Conservation (phyloP, 2,797 vertebrate genomes). For the Naso thynnoides region DNA sequence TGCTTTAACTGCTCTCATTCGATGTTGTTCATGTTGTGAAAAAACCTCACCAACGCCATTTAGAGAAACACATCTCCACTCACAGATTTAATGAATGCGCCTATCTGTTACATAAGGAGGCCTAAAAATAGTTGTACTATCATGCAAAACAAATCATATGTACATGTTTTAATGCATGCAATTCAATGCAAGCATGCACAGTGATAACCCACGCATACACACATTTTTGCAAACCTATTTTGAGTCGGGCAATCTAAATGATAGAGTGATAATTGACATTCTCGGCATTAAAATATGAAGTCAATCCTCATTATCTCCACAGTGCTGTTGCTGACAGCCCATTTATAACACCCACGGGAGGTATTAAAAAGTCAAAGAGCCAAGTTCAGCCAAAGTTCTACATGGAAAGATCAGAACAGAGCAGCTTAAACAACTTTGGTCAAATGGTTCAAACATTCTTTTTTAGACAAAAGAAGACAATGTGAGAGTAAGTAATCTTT, state of each 20-base stretch:
- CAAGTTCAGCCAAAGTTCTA: constrained; percentile 19
- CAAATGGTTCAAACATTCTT: constrained; percentile 31
- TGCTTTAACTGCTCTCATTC: constrained; percentile 9
- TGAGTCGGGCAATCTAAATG: constrained; percentile 21
- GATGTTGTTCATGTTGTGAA: constrained; percentile 2
- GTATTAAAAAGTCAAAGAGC: constrained; percentile 19
- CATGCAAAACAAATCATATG: constrained; percentile 5
- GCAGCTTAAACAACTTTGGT: constrained; percentile 27
- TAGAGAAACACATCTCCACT: constrained; percentile 1
- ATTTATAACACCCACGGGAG: constrained; percentile 21
- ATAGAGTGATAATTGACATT: constrained; percentile 33
- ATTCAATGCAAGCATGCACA: neutral
- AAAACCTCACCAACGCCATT: neutral
- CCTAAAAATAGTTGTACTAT: constrained; percentile 36
- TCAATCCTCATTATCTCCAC: constrained; percentile 38
- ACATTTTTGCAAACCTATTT: constrained; percentile 4
- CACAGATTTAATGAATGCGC: constrained; percentile 17
- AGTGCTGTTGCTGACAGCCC: constrained; percentile 1
- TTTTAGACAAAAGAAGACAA: neutral
- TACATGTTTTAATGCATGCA: neutral
- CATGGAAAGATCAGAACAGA: constrained; percentile 28
- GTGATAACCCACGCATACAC: constrained; percentile 14
- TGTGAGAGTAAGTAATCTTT: constrained; percentile 12
- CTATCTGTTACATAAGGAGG: constrained; percentile 28
- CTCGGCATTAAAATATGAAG: constrained; percentile 8